Percentiles rank a stretch among this genome's conserved stretches.
phyloP scores from a whole-genome alignment of 2,113 vertebrate genomes.

The Asarcornis scutulata region DNA sequence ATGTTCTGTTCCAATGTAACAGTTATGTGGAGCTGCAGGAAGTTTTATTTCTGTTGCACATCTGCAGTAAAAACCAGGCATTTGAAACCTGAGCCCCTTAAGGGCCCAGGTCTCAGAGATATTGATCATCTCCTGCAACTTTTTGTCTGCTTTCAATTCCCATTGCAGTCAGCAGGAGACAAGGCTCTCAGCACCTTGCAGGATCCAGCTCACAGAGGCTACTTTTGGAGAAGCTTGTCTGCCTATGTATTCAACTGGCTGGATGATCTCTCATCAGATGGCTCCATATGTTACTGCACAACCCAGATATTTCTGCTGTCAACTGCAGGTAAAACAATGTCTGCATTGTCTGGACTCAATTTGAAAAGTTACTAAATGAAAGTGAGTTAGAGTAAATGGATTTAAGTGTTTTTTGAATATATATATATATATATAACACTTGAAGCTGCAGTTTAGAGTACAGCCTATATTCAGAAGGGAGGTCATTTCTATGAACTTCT shows the following conservation, averaged over 20 bases:
- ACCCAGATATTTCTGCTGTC: slow-evolving; percentile 23
- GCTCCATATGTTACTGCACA: background rate
- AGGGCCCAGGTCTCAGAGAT: background rate
- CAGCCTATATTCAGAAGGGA: background rate
- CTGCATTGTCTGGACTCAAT: background rate
- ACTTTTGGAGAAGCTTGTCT: background rate
- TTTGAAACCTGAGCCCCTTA: slow-evolving; percentile 41
- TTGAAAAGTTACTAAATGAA: background rate
- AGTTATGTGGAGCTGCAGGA: background rate
- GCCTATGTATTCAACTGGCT: background rate
- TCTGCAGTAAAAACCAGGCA: slow-evolving; percentile 17
- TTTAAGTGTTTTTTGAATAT: background rate
- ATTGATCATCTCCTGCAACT: slow-evolving; percentile 29
- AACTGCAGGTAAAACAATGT: background rate
- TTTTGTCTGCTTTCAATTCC: slow-evolving; percentile 33
- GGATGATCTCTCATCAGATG: background rate
- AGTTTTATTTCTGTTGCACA: slow-evolving; percentile 42
- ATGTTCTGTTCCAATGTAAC: background rate
- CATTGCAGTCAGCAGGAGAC: background rate
- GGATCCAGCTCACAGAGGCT: background rate
- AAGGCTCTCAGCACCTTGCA: background rate
- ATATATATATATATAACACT: no score
- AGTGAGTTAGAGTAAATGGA: background rate
- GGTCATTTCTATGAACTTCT: background rate
- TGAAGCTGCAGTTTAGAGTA: background rate